A percentile compares a stretch with the other conserved stretches of the same genome.
Conservation (phyloP, 2,113 vertebrate genomes). For the Serinus canaria region DNA sequence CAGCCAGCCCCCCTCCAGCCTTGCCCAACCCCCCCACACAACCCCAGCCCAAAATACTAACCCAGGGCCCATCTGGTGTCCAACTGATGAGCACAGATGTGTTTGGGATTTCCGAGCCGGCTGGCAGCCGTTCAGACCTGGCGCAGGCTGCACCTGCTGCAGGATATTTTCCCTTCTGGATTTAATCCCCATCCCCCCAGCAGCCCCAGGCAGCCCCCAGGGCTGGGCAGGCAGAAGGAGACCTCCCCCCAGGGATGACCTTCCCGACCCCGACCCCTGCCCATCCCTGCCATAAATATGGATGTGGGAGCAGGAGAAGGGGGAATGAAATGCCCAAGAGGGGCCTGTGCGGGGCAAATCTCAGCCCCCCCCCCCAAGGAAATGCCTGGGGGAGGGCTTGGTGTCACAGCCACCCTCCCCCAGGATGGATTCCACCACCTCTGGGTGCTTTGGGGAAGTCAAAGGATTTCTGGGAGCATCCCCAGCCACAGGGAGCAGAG, state of each 20-base stretch:
- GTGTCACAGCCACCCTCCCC: not conserved
- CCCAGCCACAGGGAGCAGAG: rapidly evolving
- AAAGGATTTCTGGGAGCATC: not conserved
- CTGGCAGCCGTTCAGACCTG: constrained; percentile 70
- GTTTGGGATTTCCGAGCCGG: constrained; percentile 52
- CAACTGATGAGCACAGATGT: constrained; percentile 74
- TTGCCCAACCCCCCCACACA: constrained; percentile 27
- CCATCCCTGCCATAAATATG: not conserved
- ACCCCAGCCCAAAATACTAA: constrained; percentile 65
- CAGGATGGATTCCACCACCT: not conserved
- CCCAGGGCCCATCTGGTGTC: constrained; percentile 73
- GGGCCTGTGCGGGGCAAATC: rapidly evolving
- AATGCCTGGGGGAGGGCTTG: not conserved
- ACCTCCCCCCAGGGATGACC: not conserved
- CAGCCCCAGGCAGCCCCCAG: not conserved
- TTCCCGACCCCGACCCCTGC: rapidly evolving
- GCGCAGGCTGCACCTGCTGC: constrained; percentile 70
- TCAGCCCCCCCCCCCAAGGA: rapidly evolving
- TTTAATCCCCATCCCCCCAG: not conserved
- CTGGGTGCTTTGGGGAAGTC: not conserved
- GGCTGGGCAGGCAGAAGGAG: not conserved
- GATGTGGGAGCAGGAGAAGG: not conserved
- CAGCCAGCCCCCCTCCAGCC: not conserved
- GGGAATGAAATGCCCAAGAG: not conserved
- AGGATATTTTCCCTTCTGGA: constrained; percentile 14